Base-by-base conservation (phyloP, 2,113 vertebrate species). In the Scatophagus argus region DNA sequence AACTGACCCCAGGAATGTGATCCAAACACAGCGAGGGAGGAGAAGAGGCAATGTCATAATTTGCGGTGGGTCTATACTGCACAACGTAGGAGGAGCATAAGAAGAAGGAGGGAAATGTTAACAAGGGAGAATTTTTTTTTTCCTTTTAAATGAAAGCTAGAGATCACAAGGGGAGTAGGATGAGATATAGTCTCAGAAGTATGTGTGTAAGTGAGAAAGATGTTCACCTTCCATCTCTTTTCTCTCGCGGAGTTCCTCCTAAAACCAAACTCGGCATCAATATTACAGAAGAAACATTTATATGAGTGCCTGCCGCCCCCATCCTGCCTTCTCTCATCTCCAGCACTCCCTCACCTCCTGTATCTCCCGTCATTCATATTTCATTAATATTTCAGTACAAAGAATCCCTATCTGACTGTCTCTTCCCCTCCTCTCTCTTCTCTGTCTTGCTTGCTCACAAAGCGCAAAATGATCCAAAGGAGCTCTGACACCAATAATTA, bases 401-500 rank as follows among this genome's bases (percentile, higher is more conserved):
- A 87, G 81, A 76, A 79, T 58, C 63, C 74, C 73, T 62, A 63
- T 58, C 56, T 81, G 34, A 1, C 54, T 5, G 21, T n/a, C 41
- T 67, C 65, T 46, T 29, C 59, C 34, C 39, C 34, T 12, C 0
- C 49, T 13, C 39, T 54, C 31, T 34, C 36, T 41, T 23, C 47
- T 69, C 52, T 13, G 31, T 38, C 27, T 65, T n/a, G n/a, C 70
- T 67, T 38, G 74, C 61, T 83, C 61, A 69, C 46, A 43, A 75
- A 56, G 80, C 2, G 0, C 52, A 74, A 64, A 78, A 68, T 84
- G 80, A 90, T 90, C 84, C 82, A 86, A 91, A 92, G 75, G 69
- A 87, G 83, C 79, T 56, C 59, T 68, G 88, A 85, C 89, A 88
- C 81, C 70, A 81, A 77, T 88, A 90, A 92, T 92, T 91, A 92